Base-by-base conservation (phyloP, 2,888 invertebrate genomes). In the Pandemis heparana region DNA sequence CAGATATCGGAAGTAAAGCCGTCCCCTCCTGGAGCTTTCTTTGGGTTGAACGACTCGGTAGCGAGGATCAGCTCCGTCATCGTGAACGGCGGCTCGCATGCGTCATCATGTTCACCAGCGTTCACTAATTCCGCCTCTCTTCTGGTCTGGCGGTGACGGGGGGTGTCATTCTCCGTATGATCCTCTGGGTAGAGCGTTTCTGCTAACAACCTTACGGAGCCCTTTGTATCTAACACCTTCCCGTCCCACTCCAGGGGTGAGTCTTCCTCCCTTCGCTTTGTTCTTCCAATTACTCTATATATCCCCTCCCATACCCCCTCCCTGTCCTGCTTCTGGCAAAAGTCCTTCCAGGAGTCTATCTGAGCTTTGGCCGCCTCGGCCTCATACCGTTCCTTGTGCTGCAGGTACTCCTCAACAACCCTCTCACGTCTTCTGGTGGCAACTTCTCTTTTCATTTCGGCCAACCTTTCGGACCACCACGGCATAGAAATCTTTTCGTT, bases 1-100 rank as follows among this genome's bases (percentile, higher is more conserved):
- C 77, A 75, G 8, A 77, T 77, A 46, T 76, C 76, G 0, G 75
- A 48, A 0, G 77, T 76, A 8, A 76, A n/a, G 3, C 75, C 76
- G 16, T 77, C 77, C 1, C 32, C 12, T 0, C 77, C 76, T 0
- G 77, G 77, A 0, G 77, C 72, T 62, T 76, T 77, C 18, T 74
- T 75, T 0, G 77, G 77, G 51, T 74, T 75, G 16, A 77, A 53
- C 1, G 12, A 46, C 10, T 46, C 46, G 9, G n/a, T n/a, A 41
- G 6, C 23, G 23, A 32, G 41, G 0, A 41, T 5, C 6, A 73
- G 32, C 39, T 76, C 72, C 6, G 4, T 14, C 38, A 10, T 12
- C 0, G 75, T 73, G 53, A 75, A 76, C 1, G 75, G 67, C 10
- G 75, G 76, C 16, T 75, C 74, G 43, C n/a, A 32, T 38, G 10